Base-by-base conservation (phyloP, 2,888 invertebrate genomes). In the Meganola albula region DNA sequence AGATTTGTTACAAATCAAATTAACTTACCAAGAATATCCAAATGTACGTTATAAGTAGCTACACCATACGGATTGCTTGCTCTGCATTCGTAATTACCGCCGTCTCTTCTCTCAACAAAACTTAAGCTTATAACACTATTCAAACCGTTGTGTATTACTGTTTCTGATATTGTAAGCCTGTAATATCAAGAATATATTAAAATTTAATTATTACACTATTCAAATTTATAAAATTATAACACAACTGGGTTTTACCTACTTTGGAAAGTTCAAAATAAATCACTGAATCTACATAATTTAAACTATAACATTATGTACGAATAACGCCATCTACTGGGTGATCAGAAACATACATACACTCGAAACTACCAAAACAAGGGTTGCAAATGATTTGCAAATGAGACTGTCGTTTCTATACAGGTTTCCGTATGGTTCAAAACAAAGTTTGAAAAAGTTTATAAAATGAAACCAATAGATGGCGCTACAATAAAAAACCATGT, bases 21-120 rank as follows among this genome's bases (percentile, higher is more conserved):
- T n/a, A n/a, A n/a, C 62, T 67, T 40, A 85, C 87, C 87, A 4
- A 86, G 62, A 37, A 87, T 82, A 48, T 73, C 67, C 13, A 87
- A 47, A 43, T 73, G 57, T 0, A 84, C 45, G 28, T 63, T 73
- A 34, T 66, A 83, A 1, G 67, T 49, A 0, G 84, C 74, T 0
- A 82, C 74, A 0, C 87, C 87, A 16, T 72, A 84, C 0, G 85
- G 83, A 26, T 87, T 87, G 46, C 77, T 83, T 0, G 85, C 85
- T 37, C 78, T 62, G 21, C 87, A 87, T 42, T 86, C 82, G 35
- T 85, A 87, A 0, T 44, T 58, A 0, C 87, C 87, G 0, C 80
- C 76, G 26, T 87, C 85, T 48, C 75, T 58, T 5, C 71, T 66
- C 40, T 85, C 84, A 1, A 80, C 78, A 33, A 77, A 83, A 27